Evolutionary conservation across 2,797 vertebrate species (phyloP).

Genomic region (Brotula barbata): DNA sequence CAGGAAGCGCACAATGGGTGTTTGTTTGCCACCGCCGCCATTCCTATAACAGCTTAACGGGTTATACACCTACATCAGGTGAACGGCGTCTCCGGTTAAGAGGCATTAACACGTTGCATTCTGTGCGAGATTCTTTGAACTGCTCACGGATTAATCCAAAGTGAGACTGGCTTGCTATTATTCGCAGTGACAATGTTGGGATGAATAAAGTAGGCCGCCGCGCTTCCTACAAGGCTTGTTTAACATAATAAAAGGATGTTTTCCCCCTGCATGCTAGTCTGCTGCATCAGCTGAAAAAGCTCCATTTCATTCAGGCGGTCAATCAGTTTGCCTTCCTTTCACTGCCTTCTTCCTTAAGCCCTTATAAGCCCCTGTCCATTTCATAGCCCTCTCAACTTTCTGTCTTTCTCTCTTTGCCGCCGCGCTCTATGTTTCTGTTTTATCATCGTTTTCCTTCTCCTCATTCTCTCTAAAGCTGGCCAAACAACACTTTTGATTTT

Average conservation of each 20-base stretch:
- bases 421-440: slow-evolving; percentile 14
- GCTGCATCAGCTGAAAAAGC: slow-evolving; percentile 61
- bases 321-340: slow-evolving; percentile 55
- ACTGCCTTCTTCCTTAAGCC: slow-evolving; percentile 60
- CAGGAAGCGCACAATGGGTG: slow-evolving; percentile 38
- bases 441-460: slow-evolving; percentile 29
- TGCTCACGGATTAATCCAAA: slow-evolving; percentile 65
- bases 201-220: slow-evolving; percentile 67
- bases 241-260: slow-evolving; percentile 78
- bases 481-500: too few species aligned
- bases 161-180: slow-evolving; percentile 63
- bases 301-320: slow-evolving; percentile 66
- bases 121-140: slow-evolving; percentile 64
- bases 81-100: slow-evolving; percentile 56
- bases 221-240: slow-evolving; percentile 65
- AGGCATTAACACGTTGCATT: slow-evolving; percentile 59
- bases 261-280: slow-evolving; percentile 65
- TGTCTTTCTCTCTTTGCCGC: slow-evolving; percentile 16
- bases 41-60: slow-evolving; percentile 63
- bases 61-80: slow-evolving; percentile 60
- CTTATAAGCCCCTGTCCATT: slow-evolving; percentile 41
- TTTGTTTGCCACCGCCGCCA: slow-evolving; percentile 52
- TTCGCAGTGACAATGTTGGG: slow-evolving; percentile 65
- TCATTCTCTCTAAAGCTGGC: slow-evolving; percentile 26
- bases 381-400: slow-evolving; percentile 27